Evolutionary conservation across 2,113 vertebrate species (phyloP), one percentile per base, ranked within the genome.

Genomic region (Egretta garzetta): DNA sequence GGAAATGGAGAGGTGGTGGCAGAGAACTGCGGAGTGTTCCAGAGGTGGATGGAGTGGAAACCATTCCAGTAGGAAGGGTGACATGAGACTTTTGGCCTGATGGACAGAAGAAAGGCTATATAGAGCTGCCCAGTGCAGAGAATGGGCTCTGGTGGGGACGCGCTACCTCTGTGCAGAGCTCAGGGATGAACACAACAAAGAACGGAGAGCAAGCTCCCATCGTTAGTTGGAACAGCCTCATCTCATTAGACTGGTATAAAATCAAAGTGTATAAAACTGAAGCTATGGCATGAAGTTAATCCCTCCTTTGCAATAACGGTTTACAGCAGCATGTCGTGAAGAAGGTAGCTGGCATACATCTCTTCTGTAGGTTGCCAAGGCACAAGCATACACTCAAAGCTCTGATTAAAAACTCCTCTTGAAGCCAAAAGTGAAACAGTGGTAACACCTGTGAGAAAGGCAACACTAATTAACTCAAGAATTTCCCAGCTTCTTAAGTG

Each of bases 401-500:
- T 49, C 95, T 52, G 76, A 85, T 84, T 86, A 92, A 81, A 92
- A 96, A 39, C 58, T 14, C 43, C 20, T 88, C 82, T 21, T 0
- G 6, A 84, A 91, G 92, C 94, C 96, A 90, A 79, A 88, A 91
- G 39, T 14, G 63, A 88, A 77, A 50, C 49, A 41, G 73, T 2
- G 39, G 18, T 8, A 74, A 72, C 95, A 96, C 90, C 96, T 95
- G 91, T 20, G 68, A 86, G 86, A 92, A 93, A 79, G 76, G 88
- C 76, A 45, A 41, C 21, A 1, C 72, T 55, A 70, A 77, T 70
- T 81, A 89, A n/a, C 21, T 67, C 88, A 47, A 92, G 83, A 96
- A 97, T 95, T 93, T 94, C 95, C 97, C 96, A 72, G 60, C 70
- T 94, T 62, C 58, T 81, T 68, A 67, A 92, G 39, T 8, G 19